These are phyloP conservation scores for Zygaena filipendulae DNA, from an alignment of 2,888 invertebrate species.

Conservation along the genomic window DNA sequence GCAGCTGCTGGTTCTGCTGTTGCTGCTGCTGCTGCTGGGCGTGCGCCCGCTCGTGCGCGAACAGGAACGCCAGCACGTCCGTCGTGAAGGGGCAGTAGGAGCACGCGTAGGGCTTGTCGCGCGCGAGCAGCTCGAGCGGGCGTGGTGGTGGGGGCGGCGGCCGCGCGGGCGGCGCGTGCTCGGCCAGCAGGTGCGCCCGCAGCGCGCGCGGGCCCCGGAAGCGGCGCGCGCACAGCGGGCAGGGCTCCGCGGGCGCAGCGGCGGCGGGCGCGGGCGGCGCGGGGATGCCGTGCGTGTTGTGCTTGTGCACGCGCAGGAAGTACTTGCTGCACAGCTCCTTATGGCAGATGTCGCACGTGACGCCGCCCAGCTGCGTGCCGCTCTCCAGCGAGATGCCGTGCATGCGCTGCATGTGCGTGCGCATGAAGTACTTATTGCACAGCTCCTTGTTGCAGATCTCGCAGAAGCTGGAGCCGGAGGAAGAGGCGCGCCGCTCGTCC, in stretches of 20 bases:
- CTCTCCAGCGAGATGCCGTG: slow-evolving; percentile 95
- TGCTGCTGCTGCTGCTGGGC: slow-evolving; percentile 47
- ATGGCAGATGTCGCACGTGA: slow-evolving; percentile 97
- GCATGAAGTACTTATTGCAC: slow-evolving; percentile 99
- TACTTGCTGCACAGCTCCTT: slow-evolving; percentile 99
- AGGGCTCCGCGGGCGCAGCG: slow-evolving; percentile 63
- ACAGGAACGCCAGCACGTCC: slow-evolving; percentile 88
- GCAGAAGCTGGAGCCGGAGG: slow-evolving; percentile 87
- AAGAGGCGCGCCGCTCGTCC: slow-evolving; percentile 67
- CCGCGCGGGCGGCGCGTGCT: slow-evolving; percentile 77
- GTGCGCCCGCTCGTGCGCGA: slow-evolving; percentile 92
- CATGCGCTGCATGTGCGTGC: slow-evolving; percentile 99
- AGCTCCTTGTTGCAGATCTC: slow-evolving; percentile 98
- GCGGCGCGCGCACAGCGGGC: slow-evolving; percentile 86
- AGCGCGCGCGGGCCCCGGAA: slow-evolving; percentile 91
- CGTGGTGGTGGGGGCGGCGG: slow-evolving; percentile 53
- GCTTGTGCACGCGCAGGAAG: slow-evolving; percentile 96
- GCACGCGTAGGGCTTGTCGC: slow-evolving; percentile 85
- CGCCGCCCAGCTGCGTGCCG: slow-evolving; percentile 92
- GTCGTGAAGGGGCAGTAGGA: slow-evolving; percentile 91
- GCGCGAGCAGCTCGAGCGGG: slow-evolving; percentile 66
- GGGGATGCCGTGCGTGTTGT: slow-evolving; percentile 96
- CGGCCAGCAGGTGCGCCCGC: slow-evolving; percentile 86
- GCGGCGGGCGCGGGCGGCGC: slow-evolving; percentile 77
- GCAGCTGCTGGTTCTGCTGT: too few species aligned